These are phyloP conservation scores for Fopius arisanus DNA, from an alignment of 1,140 invertebrate genomes.

Conservation along the genomic window DNA sequence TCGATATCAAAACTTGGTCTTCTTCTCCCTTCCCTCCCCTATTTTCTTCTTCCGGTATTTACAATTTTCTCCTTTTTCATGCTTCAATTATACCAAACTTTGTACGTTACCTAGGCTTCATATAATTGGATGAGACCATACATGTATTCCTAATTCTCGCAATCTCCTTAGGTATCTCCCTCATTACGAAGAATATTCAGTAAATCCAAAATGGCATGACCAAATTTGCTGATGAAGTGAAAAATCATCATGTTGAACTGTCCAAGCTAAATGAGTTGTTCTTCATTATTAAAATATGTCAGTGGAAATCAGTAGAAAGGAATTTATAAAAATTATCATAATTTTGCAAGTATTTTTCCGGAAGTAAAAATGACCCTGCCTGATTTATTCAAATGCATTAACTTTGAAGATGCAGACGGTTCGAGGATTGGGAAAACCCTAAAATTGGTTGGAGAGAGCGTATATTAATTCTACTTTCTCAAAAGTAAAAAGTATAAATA, in stretches of 20 bases:
- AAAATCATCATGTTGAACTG: background rate
- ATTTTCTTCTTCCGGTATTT: background rate
- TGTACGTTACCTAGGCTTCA: constrained; percentile 43
- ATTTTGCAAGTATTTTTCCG: no score
- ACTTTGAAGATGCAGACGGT: no score
- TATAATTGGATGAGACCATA: constrained; percentile 60
- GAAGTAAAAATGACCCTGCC: no score
- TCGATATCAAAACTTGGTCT: background rate
- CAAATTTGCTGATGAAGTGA: background rate
- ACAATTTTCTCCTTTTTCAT: background rate
- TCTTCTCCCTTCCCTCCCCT: background rate
- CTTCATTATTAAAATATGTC: no score
- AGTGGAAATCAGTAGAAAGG: no score
- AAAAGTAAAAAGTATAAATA: no score
- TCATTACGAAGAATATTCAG: background rate
- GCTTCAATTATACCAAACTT: constrained; percentile 12
- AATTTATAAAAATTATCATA: no score
- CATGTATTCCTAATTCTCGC: constrained; percentile 46
- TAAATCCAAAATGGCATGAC: background rate
- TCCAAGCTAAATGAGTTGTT: background rate
- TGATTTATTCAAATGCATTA: no score
- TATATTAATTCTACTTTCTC: no score
- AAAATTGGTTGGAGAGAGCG: no score
- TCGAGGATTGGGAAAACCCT: no score
- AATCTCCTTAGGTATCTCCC: constrained; percentile 44